Percentiles rank a stretch among this genome's conserved stretches.
phyloP scores from a whole-genome alignment of 2,888 invertebrate species.

The Heliothis peltigera region DNA sequence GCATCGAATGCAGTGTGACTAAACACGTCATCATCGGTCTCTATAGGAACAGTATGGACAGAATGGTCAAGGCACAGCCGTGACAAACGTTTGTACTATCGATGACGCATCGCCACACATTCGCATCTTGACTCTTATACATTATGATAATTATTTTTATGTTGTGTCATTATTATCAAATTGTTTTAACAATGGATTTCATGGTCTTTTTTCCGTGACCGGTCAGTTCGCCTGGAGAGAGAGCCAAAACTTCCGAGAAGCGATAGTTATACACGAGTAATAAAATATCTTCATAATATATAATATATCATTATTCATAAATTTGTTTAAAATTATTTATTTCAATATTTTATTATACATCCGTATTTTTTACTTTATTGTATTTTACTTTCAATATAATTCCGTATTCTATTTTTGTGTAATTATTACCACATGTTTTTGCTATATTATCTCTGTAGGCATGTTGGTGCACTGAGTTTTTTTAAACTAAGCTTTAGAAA shows the following conservation, averaged over 20 bases:
- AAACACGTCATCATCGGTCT: constrained; percentile 17
- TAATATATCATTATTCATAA: constrained; percentile 85
- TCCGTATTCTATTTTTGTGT: constrained; percentile 66
- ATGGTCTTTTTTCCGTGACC: constrained; percentile 83
- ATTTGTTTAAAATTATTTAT: constrained; percentile 78
- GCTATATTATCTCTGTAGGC: constrained; percentile 80
- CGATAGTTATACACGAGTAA: constrained; percentile 97
- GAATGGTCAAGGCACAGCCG: constrained; percentile 11
- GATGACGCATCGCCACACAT: constrained; percentile 25
- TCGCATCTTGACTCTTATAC: constrained; percentile 36
- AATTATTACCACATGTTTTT: constrained; percentile 72
- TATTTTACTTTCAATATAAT: constrained; percentile 62
- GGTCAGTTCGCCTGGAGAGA: constrained; percentile 97
- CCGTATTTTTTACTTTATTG: constrained; percentile 70
- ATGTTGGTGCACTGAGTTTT: constrained; percentile 80
- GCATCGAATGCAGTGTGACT: constrained; percentile 3
- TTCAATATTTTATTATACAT: constrained; percentile 81
- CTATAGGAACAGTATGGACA: constrained; percentile 30
- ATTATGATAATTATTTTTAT: constrained; percentile 49
- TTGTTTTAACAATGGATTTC: constrained; percentile 81
- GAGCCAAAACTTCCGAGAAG: constrained; percentile 99
- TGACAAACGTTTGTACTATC: constrained; percentile 1
- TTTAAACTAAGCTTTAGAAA: constrained; percentile 75
- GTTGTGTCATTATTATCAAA: constrained; percentile 56
- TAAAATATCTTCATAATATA: constrained; percentile 88